phyloP scores from a whole-genome alignment of 2,888 invertebrate species.

The Eupithecia inturbata region DNA sequence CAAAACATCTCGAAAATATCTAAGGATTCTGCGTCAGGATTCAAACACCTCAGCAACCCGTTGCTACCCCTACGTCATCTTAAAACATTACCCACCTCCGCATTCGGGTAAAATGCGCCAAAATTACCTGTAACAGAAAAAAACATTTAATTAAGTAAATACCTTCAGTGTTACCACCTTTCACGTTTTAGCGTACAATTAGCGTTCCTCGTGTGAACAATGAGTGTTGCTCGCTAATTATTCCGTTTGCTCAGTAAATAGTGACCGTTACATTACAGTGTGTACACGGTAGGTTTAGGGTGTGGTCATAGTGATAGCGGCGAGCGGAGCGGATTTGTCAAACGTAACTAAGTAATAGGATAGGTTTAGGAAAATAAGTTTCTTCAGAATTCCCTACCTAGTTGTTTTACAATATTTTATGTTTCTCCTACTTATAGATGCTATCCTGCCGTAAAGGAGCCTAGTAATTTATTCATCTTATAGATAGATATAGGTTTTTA shows the following conservation, averaged over 20 bases:
- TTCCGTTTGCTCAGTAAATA: constrained; percentile 3
- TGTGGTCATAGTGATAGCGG: neutral
- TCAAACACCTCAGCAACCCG: neutral
- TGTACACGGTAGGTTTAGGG: neutral
- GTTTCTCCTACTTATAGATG: too few relatives aligned
- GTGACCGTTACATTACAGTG: constrained; percentile 2
- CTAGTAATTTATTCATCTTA: too few relatives aligned
- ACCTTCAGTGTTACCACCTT: constrained; percentile 21
- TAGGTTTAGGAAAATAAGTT: too few relatives aligned
- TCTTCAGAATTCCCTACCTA: too few relatives aligned
- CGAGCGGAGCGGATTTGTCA: too few relatives aligned
- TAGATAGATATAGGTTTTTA: too few relatives aligned
- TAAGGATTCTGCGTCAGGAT: too few relatives aligned
- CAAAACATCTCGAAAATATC: too few relatives aligned
- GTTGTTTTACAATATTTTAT: too few relatives aligned
- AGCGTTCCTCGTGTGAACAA: constrained; percentile 33
- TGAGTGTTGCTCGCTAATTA: constrained; percentile 27
- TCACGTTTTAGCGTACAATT: constrained; percentile 37
- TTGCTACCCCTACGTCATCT: neutral
- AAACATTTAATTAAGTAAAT: constrained; percentile 5
- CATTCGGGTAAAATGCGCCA: neutral
- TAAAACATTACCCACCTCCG: neutral
- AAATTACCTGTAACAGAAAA: constrained; percentile 20
- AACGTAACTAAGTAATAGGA: too few relatives aligned
- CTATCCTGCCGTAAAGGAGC: too few relatives aligned